Evolutionary conservation across 1,140 invertebrate species (phyloP).

Genomic region (Papilio aristodemus): DNA sequence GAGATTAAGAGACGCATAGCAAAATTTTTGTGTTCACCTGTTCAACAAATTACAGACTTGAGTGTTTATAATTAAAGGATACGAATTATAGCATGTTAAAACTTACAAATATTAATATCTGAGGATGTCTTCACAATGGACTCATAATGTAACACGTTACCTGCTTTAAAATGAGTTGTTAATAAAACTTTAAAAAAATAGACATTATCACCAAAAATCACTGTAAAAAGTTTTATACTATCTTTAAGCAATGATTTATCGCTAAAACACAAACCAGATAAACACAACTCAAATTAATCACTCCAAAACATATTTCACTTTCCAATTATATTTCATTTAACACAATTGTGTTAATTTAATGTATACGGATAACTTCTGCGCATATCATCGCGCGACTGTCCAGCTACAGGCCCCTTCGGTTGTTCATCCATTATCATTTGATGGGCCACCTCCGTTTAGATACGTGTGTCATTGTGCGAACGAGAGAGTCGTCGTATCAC

Average conservation of each 20-base stretch:
- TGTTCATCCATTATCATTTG: conserved; percentile 70
- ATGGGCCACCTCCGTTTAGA: conserved; percentile 72
- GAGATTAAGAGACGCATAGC: too few relatives aligned
- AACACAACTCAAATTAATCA: too few relatives aligned
- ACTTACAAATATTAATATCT: too few relatives aligned
- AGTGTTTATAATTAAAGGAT: too few relatives aligned
- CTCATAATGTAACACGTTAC: too few relatives aligned
- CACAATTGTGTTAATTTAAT: conserved; percentile 13
- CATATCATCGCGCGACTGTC: conserved; percentile 59
- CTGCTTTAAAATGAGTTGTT: background rate
- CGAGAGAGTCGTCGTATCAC: conserved; percentile 50
- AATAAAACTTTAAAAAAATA: too few relatives aligned
- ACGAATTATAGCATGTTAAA: too few relatives aligned
- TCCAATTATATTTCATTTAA: background rate
- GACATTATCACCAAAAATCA: background rate
- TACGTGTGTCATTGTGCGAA: conserved; percentile 65
- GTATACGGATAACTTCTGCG: conserved; percentile 44
- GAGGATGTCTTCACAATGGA: too few relatives aligned
- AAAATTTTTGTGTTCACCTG: too few relatives aligned
- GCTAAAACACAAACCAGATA: background rate
- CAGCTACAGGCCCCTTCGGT: conserved; percentile 70
- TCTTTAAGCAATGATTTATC: too few relatives aligned
- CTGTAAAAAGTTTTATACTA: background rate
- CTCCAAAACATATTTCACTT: background rate
- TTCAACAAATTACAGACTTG: too few relatives aligned